Percentiles rank a stretch among this genome's conserved stretches.
Evolutionary conservation across 53 echinoderm and acorn worm species (phyloP).

Genomic region (Apostichopus leukothele): DNA sequence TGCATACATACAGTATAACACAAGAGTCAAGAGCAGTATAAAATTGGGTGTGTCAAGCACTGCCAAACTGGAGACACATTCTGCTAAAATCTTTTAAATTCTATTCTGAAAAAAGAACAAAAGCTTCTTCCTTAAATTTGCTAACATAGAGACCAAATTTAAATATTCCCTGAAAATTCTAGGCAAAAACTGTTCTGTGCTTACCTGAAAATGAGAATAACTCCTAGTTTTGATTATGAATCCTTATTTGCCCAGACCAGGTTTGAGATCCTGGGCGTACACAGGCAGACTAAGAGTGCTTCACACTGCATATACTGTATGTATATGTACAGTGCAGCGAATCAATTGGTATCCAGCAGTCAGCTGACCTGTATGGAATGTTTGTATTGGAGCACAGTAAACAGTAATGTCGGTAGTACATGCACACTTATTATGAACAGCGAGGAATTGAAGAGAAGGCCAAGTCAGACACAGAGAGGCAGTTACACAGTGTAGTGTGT

Average conservation of each 20-base stretch:
- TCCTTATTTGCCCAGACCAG: constrained; percentile 19
- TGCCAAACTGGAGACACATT: background rate
- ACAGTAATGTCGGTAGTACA: background rate
- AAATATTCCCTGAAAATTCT: background rate
- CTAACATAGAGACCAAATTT: too few species aligned
- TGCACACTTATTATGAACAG: background rate
- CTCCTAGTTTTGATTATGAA: background rate
- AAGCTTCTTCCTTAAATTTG: too few species aligned
- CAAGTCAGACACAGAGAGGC: too few species aligned
- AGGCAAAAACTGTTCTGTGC: background rate
- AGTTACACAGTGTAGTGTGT: background rate
- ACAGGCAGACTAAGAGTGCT: too few species aligned
- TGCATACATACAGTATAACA: background rate
- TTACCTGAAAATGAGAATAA: constrained; percentile 15
- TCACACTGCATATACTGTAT: background rate
- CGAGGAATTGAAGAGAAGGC: background rate
- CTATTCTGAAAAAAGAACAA: background rate
- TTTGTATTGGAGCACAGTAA: background rate
- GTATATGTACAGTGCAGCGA: background rate
- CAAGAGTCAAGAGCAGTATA: background rate
- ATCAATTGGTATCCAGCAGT: background rate
- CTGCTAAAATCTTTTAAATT: background rate
- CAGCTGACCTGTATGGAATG: constrained; percentile 39
- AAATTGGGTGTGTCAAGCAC: constrained; percentile 22
- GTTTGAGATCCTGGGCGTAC: constrained; percentile 28